Conservation (phyloP, 1,140 invertebrate genomes). For the Lutraria rhynchaena region DNA sequence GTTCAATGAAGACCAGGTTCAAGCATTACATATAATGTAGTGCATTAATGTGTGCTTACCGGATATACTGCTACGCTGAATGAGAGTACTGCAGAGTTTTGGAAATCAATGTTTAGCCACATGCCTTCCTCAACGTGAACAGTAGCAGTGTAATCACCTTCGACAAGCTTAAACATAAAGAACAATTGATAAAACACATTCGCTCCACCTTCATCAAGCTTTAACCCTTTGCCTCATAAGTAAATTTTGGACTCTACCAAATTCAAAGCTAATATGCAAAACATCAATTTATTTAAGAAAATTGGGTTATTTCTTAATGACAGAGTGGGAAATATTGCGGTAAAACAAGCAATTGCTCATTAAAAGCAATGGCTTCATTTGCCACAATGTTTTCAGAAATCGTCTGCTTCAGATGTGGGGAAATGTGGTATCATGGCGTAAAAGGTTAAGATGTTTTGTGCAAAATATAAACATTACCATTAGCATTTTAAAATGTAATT, state of each 20-base stretch:
- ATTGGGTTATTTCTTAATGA: too few relatives aligned
- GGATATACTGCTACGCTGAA: conserved; percentile 73
- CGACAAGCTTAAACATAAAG: conserved; percentile 40
- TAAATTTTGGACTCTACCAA: too few relatives aligned
- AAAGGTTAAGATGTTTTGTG: not conserved
- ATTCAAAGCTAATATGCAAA: too few relatives aligned
- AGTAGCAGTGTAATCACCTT: conserved; percentile 72
- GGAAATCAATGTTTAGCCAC: conserved; percentile 75
- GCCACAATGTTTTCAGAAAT: too few relatives aligned
- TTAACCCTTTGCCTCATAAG: too few relatives aligned
- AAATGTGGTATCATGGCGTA: not conserved
- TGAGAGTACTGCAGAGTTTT: conserved; percentile 68
- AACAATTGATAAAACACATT: not conserved
- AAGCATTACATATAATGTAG: not conserved
- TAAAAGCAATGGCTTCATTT: too few relatives aligned
- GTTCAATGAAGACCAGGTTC: not conserved
- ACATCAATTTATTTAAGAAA: too few relatives aligned
- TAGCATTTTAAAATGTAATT: not conserved
- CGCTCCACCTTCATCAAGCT: not conserved
- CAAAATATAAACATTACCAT: not conserved
- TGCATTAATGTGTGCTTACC: not conserved
- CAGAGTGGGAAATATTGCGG: too few relatives aligned
- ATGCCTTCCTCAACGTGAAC: conserved; percentile 70
- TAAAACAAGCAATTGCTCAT: too few relatives aligned
- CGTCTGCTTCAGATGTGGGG: too few relatives aligned